These are phyloP conservation scores for Alfaro cultratus DNA, from an alignment of 2,797 vertebrate species.

Conservation along the genomic window DNA sequence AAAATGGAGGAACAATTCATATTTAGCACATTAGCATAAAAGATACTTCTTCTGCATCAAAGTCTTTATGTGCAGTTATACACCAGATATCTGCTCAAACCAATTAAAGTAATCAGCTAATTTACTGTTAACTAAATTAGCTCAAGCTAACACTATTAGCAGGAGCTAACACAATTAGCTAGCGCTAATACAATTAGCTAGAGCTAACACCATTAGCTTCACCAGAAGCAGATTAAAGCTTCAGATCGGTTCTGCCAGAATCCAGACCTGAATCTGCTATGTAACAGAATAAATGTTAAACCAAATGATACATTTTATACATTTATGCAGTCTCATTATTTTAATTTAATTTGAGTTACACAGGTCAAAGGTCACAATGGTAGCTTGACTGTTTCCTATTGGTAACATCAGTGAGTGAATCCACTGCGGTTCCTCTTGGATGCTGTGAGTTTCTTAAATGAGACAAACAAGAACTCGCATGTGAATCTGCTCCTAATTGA, in stretches of 20 bases:
- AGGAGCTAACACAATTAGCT: too few species aligned
- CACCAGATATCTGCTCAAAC: too few species aligned
- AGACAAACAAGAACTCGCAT: constrained; percentile 7
- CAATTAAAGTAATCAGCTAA: not conserved
- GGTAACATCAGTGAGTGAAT: not conserved
- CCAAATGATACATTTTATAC: not conserved
- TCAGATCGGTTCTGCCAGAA: not conserved
- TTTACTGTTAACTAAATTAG: too few species aligned
- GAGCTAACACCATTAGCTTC: not conserved
- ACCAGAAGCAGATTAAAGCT: not conserved
- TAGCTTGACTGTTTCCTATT: not conserved
- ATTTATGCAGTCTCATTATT: too few species aligned
- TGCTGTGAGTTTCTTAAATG: not conserved
- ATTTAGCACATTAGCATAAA: not conserved
- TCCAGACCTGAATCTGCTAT: too few species aligned
- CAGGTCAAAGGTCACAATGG: not conserved
- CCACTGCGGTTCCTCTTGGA: not conserved
- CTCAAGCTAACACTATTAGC: too few species aligned
- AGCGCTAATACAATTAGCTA: too few species aligned
- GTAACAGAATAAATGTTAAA: not conserved
- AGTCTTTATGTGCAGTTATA: too few species aligned
- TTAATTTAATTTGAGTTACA: too few species aligned
- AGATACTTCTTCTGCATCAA: too few species aligned
- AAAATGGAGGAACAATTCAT: not conserved
- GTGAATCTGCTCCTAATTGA: constrained; percentile 48